These are phyloP conservation scores for Albula goreensis DNA, from an alignment of 2,113 vertebrate genomes.

Conservation along the genomic window DNA sequence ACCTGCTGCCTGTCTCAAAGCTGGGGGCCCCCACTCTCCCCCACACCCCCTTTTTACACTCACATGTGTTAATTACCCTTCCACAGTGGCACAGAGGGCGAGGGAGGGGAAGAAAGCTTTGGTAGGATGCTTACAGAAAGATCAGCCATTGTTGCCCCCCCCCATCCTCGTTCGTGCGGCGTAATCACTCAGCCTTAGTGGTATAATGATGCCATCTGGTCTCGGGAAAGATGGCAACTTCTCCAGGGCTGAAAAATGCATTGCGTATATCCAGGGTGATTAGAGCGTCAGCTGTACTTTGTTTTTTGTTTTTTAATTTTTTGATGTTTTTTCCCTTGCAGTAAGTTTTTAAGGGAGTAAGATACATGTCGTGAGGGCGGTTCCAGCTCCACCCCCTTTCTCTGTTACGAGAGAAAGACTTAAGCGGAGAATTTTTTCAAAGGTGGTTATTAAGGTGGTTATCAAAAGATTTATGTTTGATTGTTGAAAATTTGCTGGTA, in stretches of 20 bases:
- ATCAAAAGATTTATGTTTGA: neutral
- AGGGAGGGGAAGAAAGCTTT: constrained; percentile 20
- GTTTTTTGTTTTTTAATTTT: constrained; percentile 19
- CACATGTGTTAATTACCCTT: constrained; percentile 37
- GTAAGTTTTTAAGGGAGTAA: constrained; percentile 22
- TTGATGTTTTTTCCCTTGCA: constrained; percentile 37
- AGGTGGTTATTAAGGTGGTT: constrained; percentile 24
- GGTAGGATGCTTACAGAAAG: constrained; percentile 57
- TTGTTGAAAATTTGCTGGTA: no score
- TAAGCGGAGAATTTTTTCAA: neutral
- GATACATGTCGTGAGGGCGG: neutral
- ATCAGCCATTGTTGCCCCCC: constrained; percentile 63
- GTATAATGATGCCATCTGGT: constrained; percentile 77
- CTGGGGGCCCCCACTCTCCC: neutral
- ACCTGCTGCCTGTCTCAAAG: constrained; percentile 26
- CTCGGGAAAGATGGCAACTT: constrained; percentile 62
- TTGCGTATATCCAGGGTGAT: constrained; percentile 66
- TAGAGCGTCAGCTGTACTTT: constrained; percentile 66
- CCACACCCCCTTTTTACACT: constrained; percentile 17
- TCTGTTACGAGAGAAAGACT: neutral
- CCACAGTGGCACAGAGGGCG: constrained; percentile 9
- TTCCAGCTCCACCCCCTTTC: neutral
- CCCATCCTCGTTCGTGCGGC: constrained; percentile 49
- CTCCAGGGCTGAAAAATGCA: constrained; percentile 69
- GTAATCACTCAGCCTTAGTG: constrained; percentile 74